Base-by-base conservation (phyloP, 2,113 vertebrate genomes). In the Shinisaurus crocodilurus region DNA sequence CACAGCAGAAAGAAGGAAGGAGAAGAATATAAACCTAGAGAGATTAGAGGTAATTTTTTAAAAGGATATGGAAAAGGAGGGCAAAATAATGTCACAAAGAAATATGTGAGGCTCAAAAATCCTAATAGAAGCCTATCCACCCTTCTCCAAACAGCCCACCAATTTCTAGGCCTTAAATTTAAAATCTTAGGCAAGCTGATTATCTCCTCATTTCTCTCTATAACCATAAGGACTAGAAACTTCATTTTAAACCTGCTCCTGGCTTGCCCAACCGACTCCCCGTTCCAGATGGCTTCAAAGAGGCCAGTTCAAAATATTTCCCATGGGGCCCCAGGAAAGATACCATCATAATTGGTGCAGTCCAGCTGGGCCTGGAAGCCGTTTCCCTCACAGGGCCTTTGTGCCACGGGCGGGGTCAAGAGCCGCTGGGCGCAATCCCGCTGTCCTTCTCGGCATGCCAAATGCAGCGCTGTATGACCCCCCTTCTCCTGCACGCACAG, bases 391-490 rank as follows among this genome's bases (percentile, higher is more conserved):
- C 90, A 91, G 87, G 76, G 82, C 43, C 69, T 67, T 16, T 60
- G 72, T 25, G 9, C 20, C 43, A 82, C 86, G 50, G 48, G 90
- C 10, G 93, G 91, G 74, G 93, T 95, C 72, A 98, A 93, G 72
- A 97, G 96, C 3, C 67, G 92, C 0, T 93, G 92, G 2, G 94
- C 97, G 0, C 97, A 98, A 32, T 90, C 93, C 0, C 87, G 87
- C 1, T 96, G 94, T 37, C 92, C 95, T 34, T 96, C 94, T 0
- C 97, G 95, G 63, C 97, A 97, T 0, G 98, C 97, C 74, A 98
- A 92, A 91, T 98, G 98, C 92, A 98, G 93, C 0, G 98, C 96
- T 0, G 97, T 97, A 95, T 98, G 97, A 32, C 98, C 98, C 0
- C 96, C 95, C 6, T 96, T 93, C 89, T 98, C 98, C 1, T 96